Evolutionary conservation across 1,140 invertebrate species (phyloP).

Genomic region (Nephila pilipes): DNA sequence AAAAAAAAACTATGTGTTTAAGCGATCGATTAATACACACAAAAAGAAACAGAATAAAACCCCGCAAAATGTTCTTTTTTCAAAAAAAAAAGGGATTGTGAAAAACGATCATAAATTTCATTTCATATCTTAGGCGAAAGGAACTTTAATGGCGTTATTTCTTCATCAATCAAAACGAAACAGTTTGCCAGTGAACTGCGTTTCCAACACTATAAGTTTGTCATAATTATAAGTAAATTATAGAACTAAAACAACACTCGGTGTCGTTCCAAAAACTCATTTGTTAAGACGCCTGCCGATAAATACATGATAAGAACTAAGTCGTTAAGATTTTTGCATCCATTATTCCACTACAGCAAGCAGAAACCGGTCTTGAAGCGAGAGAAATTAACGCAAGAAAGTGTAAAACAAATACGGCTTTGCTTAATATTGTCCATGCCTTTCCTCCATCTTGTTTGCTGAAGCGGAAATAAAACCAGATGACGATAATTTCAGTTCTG

Average conservation of each 20-base stretch:
- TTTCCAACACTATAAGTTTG: constrained; percentile 5
- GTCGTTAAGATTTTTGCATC: constrained; percentile 29
- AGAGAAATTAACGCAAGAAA: constrained; percentile 54
- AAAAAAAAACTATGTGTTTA: not conserved
- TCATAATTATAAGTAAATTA: constrained; percentile 67
- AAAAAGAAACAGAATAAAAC: not conserved
- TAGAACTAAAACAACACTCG: constrained; percentile 45
- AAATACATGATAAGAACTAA: constrained; percentile 35
- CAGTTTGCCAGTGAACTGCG: not conserved
- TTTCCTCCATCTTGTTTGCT: constrained; percentile 17
- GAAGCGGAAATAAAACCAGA: constrained; percentile 7
- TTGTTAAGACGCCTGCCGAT: constrained; percentile 40
- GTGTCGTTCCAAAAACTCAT: constrained; percentile 17
- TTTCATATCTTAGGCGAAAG: not conserved
- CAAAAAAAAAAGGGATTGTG: not conserved
- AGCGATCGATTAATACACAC: not conserved
- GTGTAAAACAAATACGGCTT: constrained; percentile 51
- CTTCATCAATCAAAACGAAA: constrained; percentile 35
- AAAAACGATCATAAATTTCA: constrained; percentile 45
- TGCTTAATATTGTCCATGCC: not conserved
- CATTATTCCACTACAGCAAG: constrained; percentile 19
- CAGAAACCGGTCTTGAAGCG: not conserved
- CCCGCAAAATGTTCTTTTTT: too few relatives aligned
- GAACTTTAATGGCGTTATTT: constrained; percentile 40
- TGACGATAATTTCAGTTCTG: constrained; percentile 24